These are phyloP conservation scores for Deroptyus accipitrinus DNA, from an alignment of 2,113 vertebrate species.

Conservation along the genomic window DNA sequence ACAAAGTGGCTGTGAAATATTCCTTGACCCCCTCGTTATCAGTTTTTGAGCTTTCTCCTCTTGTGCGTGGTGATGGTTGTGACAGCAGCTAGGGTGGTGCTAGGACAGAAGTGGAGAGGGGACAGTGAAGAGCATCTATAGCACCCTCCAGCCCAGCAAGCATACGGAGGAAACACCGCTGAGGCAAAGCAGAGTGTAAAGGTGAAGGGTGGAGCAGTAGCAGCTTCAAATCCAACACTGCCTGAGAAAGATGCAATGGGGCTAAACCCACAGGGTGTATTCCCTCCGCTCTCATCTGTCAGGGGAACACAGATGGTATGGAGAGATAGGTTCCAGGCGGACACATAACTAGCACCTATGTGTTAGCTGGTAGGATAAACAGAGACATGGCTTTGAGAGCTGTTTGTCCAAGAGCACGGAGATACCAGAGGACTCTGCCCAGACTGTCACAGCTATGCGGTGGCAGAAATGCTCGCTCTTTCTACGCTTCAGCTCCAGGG, in stretches of 20 bases:
- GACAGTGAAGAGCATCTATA: not conserved
- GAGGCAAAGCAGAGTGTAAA: not conserved
- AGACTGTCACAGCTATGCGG: rapidly evolving
- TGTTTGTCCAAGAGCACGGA: not conserved
- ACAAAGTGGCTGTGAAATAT: not conserved
- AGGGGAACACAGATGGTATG: not conserved
- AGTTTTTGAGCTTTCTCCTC: not conserved
- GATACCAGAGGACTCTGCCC: not conserved
- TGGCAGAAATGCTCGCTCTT: not conserved
- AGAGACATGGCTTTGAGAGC: not conserved
- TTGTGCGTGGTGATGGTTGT: rapidly evolving
- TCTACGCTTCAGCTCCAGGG: not conserved
- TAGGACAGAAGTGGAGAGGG: not conserved
- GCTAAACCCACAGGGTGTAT: not conserved
- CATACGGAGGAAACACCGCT: not conserved
- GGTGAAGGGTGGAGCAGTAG: not conserved
- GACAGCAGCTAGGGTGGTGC: not conserved
- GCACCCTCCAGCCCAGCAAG: not conserved
- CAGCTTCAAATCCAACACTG: not conserved
- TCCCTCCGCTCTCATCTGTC: too few species aligned
- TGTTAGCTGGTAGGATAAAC: not conserved
- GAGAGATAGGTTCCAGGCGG: not conserved
- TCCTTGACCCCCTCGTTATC: rapidly evolving
- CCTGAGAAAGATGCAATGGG: not conserved
- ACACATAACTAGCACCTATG: not conserved